These are phyloP conservation scores for Drosophila affinis DNA, from an alignment of 2,888 invertebrate species.

Conservation along the genomic window DNA sequence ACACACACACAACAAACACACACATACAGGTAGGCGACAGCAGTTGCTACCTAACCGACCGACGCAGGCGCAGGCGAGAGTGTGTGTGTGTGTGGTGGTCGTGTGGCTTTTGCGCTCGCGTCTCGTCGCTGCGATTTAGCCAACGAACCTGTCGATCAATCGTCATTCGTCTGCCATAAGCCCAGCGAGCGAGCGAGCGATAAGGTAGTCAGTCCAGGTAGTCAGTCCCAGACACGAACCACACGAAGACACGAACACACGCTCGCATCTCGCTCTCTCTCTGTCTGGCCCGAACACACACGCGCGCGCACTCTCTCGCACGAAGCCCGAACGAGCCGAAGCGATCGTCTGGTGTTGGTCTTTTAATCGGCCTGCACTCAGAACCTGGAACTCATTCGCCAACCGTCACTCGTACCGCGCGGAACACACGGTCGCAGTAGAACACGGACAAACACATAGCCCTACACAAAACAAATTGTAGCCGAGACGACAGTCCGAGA, in stretches of 20 bases:
- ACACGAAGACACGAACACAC: slow-evolving; percentile 6
- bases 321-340: slow-evolving; percentile 39
- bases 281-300: slow-evolving; percentile 2
- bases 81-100: slow-evolving; percentile 50
- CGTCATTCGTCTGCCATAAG: slow-evolving; percentile 81
- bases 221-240: slow-evolving; percentile 19
- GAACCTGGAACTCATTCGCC: slow-evolving; percentile 82
- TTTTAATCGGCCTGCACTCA: slow-evolving; percentile 81
- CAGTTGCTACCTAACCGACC: slow-evolving; percentile 47
- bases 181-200: slow-evolving; percentile 59
- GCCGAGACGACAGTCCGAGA: slow-evolving; percentile 7
- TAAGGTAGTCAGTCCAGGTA: slow-evolving; percentile 62
- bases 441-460: slow-evolving; percentile 17
- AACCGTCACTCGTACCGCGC: slow-evolving; percentile 79
- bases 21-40: slow-evolving; percentile 39
- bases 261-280: not conserved
- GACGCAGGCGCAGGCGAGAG: slow-evolving; percentile 18
- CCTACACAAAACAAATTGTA: slow-evolving; percentile 11
- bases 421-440: slow-evolving; percentile 52
- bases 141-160: slow-evolving; percentile 82
- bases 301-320: slow-evolving; percentile 15
- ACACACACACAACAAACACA: slow-evolving; percentile 10
- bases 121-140: slow-evolving; percentile 79
- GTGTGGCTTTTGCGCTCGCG: slow-evolving; percentile 72
- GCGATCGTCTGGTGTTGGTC: slow-evolving; percentile 54